These are phyloP conservation scores for Saccopteryx bilineata DNA, from an alignment of 2,113 vertebrate species.

Conservation along the genomic window DNA sequence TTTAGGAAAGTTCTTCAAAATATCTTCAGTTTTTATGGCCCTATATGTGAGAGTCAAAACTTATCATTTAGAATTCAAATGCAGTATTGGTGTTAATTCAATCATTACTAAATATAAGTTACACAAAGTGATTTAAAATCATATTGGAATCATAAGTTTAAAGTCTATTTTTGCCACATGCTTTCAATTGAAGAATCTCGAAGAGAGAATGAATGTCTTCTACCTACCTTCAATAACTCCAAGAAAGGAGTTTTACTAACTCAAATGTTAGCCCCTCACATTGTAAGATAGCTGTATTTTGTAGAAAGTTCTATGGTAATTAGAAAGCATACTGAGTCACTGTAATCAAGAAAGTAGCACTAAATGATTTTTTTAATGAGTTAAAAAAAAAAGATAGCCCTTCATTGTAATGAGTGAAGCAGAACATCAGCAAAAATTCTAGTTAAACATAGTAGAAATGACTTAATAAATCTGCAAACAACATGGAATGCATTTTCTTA, in stretches of 20 bases:
- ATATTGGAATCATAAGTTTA: background rate
- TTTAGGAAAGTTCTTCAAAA: background rate
- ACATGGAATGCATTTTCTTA: background rate
- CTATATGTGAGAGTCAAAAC: background rate
- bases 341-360: background rate
- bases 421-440: background rate
- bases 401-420: background rate
- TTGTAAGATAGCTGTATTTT: background rate
- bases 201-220: background rate
- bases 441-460: background rate
- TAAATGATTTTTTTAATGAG: background rate
- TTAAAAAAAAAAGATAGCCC: background rate
- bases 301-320: background rate
- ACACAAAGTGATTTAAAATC: background rate
- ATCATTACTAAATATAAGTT: background rate
- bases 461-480: background rate
- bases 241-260: background rate
- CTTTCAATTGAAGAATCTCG: background rate
- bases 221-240: background rate
- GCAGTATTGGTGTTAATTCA: background rate
- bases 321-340: background rate
- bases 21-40: background rate
- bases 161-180: background rate
- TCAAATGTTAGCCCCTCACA: fast-evolving
- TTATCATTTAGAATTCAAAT: background rate